Evolutionary conservation across 2,797 vertebrate species (phyloP).

Genomic region (Muraenolepis orangiensis): DNA sequence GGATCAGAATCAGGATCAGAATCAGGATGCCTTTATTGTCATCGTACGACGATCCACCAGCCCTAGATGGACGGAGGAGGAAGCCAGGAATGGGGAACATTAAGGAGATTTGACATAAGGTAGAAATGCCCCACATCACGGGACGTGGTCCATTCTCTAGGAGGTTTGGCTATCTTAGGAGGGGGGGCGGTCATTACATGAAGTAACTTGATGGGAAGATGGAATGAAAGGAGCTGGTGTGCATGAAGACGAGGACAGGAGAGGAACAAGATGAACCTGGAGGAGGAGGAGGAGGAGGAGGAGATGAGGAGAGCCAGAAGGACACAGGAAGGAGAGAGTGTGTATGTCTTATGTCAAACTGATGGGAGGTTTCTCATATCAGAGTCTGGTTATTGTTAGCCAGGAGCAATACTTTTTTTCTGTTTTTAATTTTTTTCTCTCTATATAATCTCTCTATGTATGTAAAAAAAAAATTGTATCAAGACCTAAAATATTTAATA

Average conservation of each 20-base stretch:
- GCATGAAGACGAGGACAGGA: constrained; percentile 31
- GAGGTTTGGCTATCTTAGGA: not conserved
- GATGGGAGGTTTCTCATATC: constrained; percentile 32
- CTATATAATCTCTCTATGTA: not conserved
- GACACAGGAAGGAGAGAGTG: constrained; percentile 38
- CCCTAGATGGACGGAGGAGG: not conserved
- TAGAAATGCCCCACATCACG: not conserved
- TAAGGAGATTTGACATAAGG: not conserved
- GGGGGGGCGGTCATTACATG: not conserved
- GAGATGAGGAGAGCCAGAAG: constrained; percentile 20
- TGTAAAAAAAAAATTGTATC: too few relatives aligned
- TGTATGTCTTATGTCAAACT: constrained; percentile 45
- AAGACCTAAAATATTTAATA: too few relatives aligned
- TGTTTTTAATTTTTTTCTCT: not conserved
- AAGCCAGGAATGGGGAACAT: not conserved
- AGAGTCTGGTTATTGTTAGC: constrained; percentile 65
- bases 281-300: constrained; percentile 17
- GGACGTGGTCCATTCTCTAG: not conserved
- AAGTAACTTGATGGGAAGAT: not conserved
- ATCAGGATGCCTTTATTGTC: too few relatives aligned
- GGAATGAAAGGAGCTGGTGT: not conserved
- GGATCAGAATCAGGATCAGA: not conserved
- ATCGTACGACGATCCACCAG: too few relatives aligned
- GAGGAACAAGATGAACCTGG: constrained; percentile 27
- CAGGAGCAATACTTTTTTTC: constrained; percentile 15